Conservation (phyloP, 2,797 vertebrate species). For the Zalophus californianus region DNA sequence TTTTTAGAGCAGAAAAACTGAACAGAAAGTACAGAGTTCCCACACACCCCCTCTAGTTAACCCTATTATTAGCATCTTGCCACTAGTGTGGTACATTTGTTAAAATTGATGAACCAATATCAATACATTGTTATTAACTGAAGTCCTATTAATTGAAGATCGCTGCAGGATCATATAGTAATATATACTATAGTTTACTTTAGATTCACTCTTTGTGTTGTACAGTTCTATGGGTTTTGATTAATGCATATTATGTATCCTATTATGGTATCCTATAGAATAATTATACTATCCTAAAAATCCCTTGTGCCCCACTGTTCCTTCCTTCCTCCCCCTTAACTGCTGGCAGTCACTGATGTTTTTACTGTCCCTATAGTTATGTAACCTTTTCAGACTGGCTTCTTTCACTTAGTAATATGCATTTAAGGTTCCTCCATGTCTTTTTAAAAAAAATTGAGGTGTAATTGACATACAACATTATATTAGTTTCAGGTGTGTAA, state of each 20-base stretch:
- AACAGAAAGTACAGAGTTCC: background rate
- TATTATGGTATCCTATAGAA: background rate
- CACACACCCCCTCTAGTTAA: background rate
- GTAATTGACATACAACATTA: background rate
- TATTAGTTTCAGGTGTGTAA: background rate
- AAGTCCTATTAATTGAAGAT: background rate
- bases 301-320: background rate
- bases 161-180: background rate
- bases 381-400: background rate
- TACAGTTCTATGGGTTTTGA: background rate
- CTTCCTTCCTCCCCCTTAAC: background rate
- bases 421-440: background rate
- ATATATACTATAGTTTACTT: background rate
- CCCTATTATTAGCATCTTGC: background rate
- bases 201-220: background rate
- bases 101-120: background rate
- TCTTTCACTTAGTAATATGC: background rate
- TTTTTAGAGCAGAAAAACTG: background rate
- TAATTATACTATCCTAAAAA: background rate
- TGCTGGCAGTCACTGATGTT: background rate
- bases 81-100: background rate
- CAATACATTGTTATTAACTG: background rate
- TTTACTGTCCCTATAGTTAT: background rate
- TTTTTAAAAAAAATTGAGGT: background rate
- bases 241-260: background rate